A percentile compares a stretch with the other conserved stretches of the same genome.
phyloP scores from a whole-genome alignment of 1,140 invertebrate genomes.

The Diprion similis region DNA sequence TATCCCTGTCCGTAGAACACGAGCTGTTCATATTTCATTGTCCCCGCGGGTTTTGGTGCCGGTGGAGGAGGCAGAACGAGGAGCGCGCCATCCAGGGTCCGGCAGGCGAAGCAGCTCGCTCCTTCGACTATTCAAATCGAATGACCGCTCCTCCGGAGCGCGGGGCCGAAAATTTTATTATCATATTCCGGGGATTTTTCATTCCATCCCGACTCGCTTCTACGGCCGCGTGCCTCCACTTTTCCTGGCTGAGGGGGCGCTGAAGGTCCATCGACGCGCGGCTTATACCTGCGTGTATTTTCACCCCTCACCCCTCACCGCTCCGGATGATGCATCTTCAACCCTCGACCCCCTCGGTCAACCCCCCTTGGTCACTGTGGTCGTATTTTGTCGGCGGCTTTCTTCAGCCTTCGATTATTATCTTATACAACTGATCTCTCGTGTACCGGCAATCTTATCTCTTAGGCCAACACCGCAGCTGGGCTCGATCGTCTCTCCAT shows the following conservation, averaged over 20 bases:
- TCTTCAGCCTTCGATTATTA: constrained; percentile 27
- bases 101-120: background rate
- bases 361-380: constrained; percentile 13
- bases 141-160: background rate
- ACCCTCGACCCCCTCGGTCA: background rate
- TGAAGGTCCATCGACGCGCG: background rate
- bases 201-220: constrained; percentile 24
- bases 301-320: too few relatives aligned
- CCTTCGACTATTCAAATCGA: constrained; percentile 10
- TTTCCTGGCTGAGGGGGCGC: background rate
- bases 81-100: background rate
- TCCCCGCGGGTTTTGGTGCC: constrained; percentile 6
- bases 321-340: background rate
- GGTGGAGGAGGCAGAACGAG: background rate
- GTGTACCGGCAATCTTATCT: constrained; percentile 41
- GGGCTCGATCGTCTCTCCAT: constrained; percentile 19
- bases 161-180: constrained; percentile 35
- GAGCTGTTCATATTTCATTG: constrained; percentile 32
- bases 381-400: constrained; percentile 32
- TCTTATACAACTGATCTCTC: constrained; percentile 34
- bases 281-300: background rate
- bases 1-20: constrained; percentile 23
- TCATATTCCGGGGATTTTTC: constrained; percentile 44
- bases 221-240: background rate
- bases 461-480: constrained; percentile 9